These are phyloP conservation scores for Ladona fulva DNA, from an alignment of 1,140 invertebrate genomes.

Conservation along the genomic window DNA sequence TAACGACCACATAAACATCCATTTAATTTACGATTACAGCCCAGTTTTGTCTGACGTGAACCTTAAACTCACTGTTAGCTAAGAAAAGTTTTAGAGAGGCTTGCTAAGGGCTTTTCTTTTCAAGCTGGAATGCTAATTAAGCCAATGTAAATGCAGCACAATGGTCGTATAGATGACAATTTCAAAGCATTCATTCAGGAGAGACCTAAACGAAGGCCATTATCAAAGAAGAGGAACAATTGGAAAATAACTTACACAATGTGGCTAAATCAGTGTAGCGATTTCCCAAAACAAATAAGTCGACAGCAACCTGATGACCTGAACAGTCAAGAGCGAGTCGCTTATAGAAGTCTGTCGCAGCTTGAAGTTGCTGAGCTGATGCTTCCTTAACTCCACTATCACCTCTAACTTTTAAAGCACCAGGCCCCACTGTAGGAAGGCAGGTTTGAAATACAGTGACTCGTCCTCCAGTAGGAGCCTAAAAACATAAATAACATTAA, in stretches of 20 bases:
- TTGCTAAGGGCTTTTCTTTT: too few species aligned
- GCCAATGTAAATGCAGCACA: too few species aligned
- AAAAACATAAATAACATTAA: constrained; percentile 22
- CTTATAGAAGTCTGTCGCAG: constrained; percentile 97
- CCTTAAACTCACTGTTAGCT: too few species aligned
- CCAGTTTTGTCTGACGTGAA: too few species aligned
- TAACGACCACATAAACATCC: too few species aligned
- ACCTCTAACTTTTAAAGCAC: constrained; percentile 73
- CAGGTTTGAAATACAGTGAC: constrained; percentile 89
- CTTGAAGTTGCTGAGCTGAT: constrained; percentile 66
- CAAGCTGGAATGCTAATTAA: too few species aligned
- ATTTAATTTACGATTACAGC: too few species aligned
- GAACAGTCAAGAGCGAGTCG: constrained; percentile 92
- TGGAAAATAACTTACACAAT: constrained; percentile 55
- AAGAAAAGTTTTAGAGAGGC: too few species aligned
- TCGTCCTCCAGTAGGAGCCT: constrained; percentile 86
- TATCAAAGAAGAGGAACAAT: neutral
- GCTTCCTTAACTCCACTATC: constrained; percentile 71
- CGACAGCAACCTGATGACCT: constrained; percentile 90
- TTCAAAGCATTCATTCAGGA: constrained; percentile 3
- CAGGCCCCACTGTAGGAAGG: constrained; percentile 85
- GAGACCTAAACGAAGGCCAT: too few species aligned
- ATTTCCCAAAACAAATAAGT: constrained; percentile 87
- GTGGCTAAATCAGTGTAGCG: constrained; percentile 93
- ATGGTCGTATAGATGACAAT: too few species aligned